Evolutionary conservation across 1,140 invertebrate genomes (phyloP), one percentile per base, ranked within the genome.

Genomic region (Bombus superbus): DNA sequence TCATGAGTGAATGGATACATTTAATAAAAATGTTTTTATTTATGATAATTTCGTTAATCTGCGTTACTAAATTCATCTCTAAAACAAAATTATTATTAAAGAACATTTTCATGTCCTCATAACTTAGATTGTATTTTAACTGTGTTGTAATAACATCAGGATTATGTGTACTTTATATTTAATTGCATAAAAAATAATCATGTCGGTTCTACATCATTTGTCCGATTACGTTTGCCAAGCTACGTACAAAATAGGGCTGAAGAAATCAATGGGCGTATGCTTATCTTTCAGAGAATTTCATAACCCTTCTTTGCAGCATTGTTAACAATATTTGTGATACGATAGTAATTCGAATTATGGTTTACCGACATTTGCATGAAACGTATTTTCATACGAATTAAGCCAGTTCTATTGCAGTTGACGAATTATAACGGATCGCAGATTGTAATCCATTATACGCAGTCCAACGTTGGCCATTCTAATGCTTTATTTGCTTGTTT

Each of bases 21-120:
- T 53, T 85, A 85, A 88, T 87, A 90, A 91, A 89, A 72, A 72
- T 25, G 87, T 88, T 86, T 91, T 40, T 92, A 93, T 92, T 94
- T 94, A 91, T 92, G 91, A 47, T 85, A 85, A 76, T 85, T 72
- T 80, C 35, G 15, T 25, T 62, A 44, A 47, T 40, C 22, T 35
- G 15, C 9, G 25, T 42, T 38, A 73, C 22, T 47, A 22, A 11
- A 28, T 42, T 42, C 22, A 57, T 4, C 13, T 59, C 15, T 5
- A 2, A 66, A 40, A n/a, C 13, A 11, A 40, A n/a, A 73, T 35
- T 22, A 22, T 62, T 35, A 4, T 79, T 32, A n/a, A 5, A 69
- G 25, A 38, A 9, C 69, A 4, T 44, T 75, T 72, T 42, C 22
- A 32, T 62, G 10, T 22, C 10, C 6, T 5, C 9, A 10, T 42